Percentiles rank a stretch among this genome's conserved stretches.
These are phyloP conservation scores for mouse (Mus musculus) DNA, from an alignment of 2,113 vertebrate species.

Conservation along the genomic window DNA sequence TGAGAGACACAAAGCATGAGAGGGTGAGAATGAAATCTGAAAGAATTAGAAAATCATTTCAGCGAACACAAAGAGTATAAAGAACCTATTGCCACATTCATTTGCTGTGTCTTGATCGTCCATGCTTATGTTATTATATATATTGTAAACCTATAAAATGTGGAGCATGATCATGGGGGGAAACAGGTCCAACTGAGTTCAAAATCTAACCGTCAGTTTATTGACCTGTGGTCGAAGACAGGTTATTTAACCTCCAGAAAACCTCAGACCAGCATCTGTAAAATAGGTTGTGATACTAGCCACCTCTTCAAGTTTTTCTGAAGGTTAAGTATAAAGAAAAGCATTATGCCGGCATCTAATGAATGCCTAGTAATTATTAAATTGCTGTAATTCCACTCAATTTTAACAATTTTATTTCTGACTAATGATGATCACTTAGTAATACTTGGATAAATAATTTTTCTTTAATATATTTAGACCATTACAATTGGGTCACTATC, in stretches of 20 bases:
- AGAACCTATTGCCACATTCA: not conserved
- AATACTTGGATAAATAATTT: conserved; percentile 15
- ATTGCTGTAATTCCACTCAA: not conserved
- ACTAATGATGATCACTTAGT: conserved; percentile 27
- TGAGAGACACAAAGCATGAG: not conserved
- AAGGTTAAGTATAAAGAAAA: conserved; percentile 8
- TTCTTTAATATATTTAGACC: conserved; percentile 33
- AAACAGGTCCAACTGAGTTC: not conserved
- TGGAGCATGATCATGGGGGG: not conserved
- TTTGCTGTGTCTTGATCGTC: not conserved
- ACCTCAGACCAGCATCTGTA: conserved; percentile 60
- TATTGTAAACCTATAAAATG: not conserved
- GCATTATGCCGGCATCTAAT: not conserved
- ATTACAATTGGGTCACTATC: conserved; percentile 54
- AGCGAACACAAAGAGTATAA: not conserved
- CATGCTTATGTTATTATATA: not conserved
- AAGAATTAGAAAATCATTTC: conserved; percentile 4
- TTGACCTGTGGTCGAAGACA: not conserved
- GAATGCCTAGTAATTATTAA: conserved; percentile 26
- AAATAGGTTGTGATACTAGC: conserved; percentile 43
- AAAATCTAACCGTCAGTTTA: not conserved
- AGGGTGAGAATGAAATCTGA: not conserved
- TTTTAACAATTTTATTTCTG: conserved; percentile 55
- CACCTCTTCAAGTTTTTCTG: not conserved
- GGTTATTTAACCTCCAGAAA: conserved; percentile 6